These are phyloP conservation scores for Battus philenor DNA, from an alignment of 1,140 invertebrate genomes.

Conservation along the genomic window DNA sequence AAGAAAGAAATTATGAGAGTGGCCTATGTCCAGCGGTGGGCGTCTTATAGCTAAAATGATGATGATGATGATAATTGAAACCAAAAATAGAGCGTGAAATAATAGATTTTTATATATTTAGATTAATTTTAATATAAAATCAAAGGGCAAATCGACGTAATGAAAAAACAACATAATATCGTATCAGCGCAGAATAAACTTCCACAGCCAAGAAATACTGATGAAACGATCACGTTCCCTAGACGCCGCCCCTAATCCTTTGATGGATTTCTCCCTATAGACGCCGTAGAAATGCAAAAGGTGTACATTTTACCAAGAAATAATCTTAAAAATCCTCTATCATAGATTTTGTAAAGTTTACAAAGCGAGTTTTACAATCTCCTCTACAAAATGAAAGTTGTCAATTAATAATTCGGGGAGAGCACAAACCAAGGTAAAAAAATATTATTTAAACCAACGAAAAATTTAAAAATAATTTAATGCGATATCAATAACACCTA, in stretches of 20 bases:
- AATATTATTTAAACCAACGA: too few relatives aligned
- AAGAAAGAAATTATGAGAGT: too few relatives aligned
- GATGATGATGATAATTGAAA: too few relatives aligned
- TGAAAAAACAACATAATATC: too few relatives aligned
- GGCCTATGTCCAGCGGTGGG: too few relatives aligned
- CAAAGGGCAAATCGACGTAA: too few relatives aligned
- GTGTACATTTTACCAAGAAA: constrained; percentile 51
- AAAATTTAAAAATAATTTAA: too few relatives aligned
- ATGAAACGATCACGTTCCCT: constrained; percentile 51
- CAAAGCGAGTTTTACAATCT: constrained; percentile 27
- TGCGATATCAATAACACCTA: constrained; percentile 29
- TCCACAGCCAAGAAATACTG: constrained; percentile 60
- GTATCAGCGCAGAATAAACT: constrained; percentile 70
- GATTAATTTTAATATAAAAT: too few relatives aligned
- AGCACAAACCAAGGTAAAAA: too few relatives aligned
- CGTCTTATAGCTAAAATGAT: too few relatives aligned
- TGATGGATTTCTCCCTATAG: constrained; percentile 64
- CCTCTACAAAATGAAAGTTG: constrained; percentile 18
- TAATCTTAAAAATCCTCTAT: constrained; percentile 48
- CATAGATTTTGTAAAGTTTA: constrained; percentile 27
- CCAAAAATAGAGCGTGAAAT: too few relatives aligned
- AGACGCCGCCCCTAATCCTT: constrained; percentile 68
- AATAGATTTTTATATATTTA: too few relatives aligned
- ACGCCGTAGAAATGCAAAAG: constrained; percentile 50
- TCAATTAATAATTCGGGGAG: constrained; percentile 2